Base-by-base conservation (phyloP, 2,113 vertebrate genomes). In the Australoheros scitulus region DNA sequence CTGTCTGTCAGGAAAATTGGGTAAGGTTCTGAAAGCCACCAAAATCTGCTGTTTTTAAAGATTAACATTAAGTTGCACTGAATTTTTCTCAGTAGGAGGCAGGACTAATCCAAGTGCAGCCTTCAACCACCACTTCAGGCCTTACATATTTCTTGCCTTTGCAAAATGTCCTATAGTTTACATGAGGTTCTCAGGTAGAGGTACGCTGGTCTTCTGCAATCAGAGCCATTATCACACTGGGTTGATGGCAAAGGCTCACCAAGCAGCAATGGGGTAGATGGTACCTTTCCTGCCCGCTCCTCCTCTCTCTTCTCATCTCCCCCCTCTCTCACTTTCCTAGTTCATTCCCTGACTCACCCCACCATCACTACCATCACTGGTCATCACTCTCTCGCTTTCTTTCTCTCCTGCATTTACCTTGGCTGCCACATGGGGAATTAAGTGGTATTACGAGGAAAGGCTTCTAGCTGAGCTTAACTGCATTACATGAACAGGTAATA, bases 161-260 rank as follows among this genome's bases (percentile, higher is more conserved):
- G 97, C 96, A 96, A 97, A 97, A 97, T 97, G 96, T 97, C 96
- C 96, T 96, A 97, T 97, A 97, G 96, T 97, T 98, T 97, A 97
- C 96, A 97, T 97, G 96, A 97, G 95, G 95, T 95, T 92, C 95
- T 97, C 96, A 95, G 94, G 95, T 89, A 95, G 93, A 76, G 94
- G 96, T 96, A 97, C 91, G 94, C 94, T 95, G 97, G 95, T 96
- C 95, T 96, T 96, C 97, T 96, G 96, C 97, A 97, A 97, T 98
- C 97, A 97, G 93, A 96, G 94, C 96, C 91, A 98, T 97, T 97
- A 98, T 98, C 97, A 96, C 96, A 89, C 97, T 93, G 96, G 96
- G 96, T 96, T 92, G 94, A 97, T 95, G 94, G 94, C 92, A 93
- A 95, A 50, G n/a, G 95, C 96, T 96, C 95, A 96, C 96, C 96